phyloP scores from a whole-genome alignment of 2,113 vertebrate species.

The Aspiorhynchus laticeps region DNA sequence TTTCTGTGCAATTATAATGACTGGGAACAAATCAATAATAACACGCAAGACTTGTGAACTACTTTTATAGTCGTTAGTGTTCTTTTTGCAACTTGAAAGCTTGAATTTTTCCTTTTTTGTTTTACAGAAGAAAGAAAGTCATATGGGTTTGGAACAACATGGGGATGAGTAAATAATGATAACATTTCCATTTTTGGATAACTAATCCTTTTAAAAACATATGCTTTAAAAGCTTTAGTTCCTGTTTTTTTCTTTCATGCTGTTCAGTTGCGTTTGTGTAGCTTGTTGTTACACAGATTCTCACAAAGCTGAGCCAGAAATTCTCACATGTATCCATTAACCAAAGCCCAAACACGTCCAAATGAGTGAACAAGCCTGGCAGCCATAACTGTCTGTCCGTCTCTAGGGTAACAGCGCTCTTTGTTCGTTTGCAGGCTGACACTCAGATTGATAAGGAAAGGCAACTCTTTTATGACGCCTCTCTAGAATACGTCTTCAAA shows the following conservation, averaged over 20 bases:
- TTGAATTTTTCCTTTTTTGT: neutral
- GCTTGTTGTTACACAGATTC: neutral
- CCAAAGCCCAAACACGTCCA: constrained; percentile 7
- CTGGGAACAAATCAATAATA: neutral
- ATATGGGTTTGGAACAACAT: neutral
- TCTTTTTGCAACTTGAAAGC: neutral
- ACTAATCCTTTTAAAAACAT: neutral
- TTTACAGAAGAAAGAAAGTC: neutral
- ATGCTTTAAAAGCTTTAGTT: neutral
- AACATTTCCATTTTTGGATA: neutral
- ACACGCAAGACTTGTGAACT: neutral
- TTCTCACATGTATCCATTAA: constrained; percentile 44
- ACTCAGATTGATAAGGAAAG: constrained; percentile 91
- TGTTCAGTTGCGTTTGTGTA: neutral
- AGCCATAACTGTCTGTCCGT: constrained; percentile 2
- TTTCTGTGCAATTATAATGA: constrained; percentile 2
- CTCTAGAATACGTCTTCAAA: constrained; percentile 97
- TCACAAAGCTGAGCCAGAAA: neutral
- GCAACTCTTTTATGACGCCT: constrained; percentile 94
- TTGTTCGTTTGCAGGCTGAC: constrained; percentile 83
- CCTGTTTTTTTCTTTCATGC: neutral
- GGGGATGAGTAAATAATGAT: neutral
- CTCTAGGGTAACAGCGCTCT: constrained; percentile 25
- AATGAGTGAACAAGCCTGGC: neutral
- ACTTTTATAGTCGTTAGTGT: neutral